These are phyloP conservation scores for Drosophila kikkawai DNA, from an alignment of 1,140 invertebrate species.

Conservation along the genomic window DNA sequence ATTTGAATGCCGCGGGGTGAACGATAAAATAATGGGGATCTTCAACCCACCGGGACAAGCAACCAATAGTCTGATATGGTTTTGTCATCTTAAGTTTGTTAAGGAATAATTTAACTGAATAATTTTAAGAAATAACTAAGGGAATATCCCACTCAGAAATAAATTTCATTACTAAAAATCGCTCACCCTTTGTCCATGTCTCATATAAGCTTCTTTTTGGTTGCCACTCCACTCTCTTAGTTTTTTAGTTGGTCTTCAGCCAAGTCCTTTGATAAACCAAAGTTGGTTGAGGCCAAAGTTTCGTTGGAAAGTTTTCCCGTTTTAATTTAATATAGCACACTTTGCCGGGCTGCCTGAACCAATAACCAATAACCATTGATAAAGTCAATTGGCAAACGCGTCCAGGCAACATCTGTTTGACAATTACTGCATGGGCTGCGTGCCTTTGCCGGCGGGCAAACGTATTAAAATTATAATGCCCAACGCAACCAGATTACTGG, in stretches of 20 bases:
- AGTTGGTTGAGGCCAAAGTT: conserved; percentile 12
- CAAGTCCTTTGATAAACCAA: conserved; percentile 10
- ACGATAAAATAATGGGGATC: conserved; percentile 28
- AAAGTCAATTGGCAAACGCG: conserved; percentile 26
- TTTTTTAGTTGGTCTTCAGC: not conserved
- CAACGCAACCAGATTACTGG: conserved; percentile 35
- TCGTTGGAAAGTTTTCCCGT: not conserved
- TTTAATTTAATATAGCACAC: conserved; percentile 40
- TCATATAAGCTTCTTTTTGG: not conserved
- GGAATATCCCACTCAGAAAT: too few relatives aligned
- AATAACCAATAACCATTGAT: conserved; percentile 42
- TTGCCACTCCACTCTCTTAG: not conserved
- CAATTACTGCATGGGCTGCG: conserved; percentile 15
- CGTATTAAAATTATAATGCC: conserved; percentile 55
- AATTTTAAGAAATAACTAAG: too few relatives aligned
- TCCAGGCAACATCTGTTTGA: conserved; percentile 40
- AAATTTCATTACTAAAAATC: too few relatives aligned
- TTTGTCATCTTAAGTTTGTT: not conserved
- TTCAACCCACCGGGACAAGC: not conserved
- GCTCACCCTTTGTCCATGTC: not conserved
- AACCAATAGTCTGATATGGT: not conserved
- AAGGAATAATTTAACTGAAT: not conserved
- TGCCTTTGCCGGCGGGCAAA: conserved; percentile 20
- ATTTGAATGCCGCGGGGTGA: conserved; percentile 43
- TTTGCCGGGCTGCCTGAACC: conserved; percentile 21